A percentile compares a stretch with the other conserved stretches of the same genome.
These are phyloP conservation scores for Leuciscus waleckii DNA, from an alignment of 2,797 vertebrate species.

Conservation along the genomic window DNA sequence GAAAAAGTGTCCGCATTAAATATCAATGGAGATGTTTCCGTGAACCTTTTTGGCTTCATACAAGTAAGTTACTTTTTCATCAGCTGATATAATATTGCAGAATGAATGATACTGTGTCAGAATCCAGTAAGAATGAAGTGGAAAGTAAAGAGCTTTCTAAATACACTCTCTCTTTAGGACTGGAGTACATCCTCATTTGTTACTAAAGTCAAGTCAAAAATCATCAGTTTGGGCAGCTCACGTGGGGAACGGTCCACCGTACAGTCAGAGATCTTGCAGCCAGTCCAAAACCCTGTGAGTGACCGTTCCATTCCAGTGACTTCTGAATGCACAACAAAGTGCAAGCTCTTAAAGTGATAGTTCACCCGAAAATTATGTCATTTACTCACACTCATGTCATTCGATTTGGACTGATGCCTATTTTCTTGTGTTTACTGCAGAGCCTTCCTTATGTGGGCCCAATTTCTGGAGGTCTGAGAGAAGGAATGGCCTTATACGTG, in stretches of 20 bases:
- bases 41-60: slow-evolving; percentile 27
- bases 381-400: neutral
- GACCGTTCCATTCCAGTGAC: neutral
- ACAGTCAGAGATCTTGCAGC: neutral
- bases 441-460: neutral
- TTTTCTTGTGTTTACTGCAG: neutral
- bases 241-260: neutral
- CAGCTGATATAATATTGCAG: neutral
- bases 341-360: neutral
- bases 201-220: neutral
- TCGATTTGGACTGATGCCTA: neutral
- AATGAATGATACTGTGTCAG: neutral
- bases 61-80: slow-evolving; percentile 9
- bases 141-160: neutral
- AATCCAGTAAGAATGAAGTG: neutral
- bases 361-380: too few relatives aligned
- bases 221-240: neutral
- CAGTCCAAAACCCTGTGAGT: slow-evolving; percentile 37
- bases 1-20: slow-evolving; percentile 19
- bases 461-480: slow-evolving; percentile 33
- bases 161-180: neutral
- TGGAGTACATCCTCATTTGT: neutral
- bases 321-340: neutral
- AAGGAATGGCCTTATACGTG: slow-evolving; percentile 21
- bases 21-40: neutral